phyloP scores from a whole-genome alignment of 2,113 vertebrate genomes.

The Mystacornis crossleyi region DNA sequence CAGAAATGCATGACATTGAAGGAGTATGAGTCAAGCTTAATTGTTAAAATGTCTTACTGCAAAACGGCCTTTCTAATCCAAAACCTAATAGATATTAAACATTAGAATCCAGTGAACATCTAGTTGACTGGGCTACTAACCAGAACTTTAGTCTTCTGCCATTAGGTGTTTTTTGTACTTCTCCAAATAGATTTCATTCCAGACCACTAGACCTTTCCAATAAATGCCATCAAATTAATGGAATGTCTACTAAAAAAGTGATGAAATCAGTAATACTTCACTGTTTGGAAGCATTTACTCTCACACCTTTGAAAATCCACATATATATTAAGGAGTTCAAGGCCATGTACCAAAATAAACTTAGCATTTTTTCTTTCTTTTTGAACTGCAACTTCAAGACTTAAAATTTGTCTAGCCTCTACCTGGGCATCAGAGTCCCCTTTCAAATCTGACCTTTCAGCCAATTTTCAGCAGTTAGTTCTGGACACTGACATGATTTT shows the following conservation, averaged over 20 bases:
- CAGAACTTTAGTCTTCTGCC: background rate
- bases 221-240: background rate
- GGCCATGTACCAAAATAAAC: background rate
- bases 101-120: background rate
- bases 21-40: background rate
- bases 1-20: background rate
- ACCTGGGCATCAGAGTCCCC: fast-evolving
- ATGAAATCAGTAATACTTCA: background rate
- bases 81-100: background rate
- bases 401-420: background rate
- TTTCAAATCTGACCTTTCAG: background rate
- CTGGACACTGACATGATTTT: background rate
- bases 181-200: background rate
- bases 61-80: background rate
- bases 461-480: background rate
- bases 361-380: background rate
- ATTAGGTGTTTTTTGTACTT: background rate
- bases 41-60: background rate
- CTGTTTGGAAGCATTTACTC: background rate
- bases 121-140: background rate
- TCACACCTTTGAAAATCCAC: background rate
- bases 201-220: background rate
- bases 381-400: background rate
- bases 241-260: background rate
- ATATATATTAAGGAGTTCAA: background rate